Evolutionary conservation across 2,797 vertebrate species (phyloP).

Genomic region (Myiotriccus ornatus): DNA sequence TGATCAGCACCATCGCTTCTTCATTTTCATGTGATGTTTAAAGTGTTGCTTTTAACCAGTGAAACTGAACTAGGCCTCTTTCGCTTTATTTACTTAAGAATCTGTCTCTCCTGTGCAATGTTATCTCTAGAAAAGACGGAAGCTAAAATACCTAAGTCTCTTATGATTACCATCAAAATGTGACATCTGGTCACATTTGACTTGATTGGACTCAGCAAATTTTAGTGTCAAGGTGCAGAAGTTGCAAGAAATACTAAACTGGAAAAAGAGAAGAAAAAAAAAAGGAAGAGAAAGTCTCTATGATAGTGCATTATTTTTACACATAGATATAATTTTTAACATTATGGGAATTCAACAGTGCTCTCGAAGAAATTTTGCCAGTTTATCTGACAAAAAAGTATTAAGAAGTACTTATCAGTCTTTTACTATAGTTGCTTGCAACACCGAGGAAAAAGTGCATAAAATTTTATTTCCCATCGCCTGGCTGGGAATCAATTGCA

Average conservation of each 20-base stretch:
- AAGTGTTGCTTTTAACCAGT: background rate
- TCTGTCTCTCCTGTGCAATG: background rate
- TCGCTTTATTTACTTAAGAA: background rate
- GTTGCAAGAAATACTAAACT: background rate
- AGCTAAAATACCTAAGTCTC: background rate
- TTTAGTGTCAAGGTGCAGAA: background rate
- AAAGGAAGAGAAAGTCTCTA: background rate
- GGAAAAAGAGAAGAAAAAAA: background rate
- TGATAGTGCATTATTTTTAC: background rate
- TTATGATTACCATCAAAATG: background rate
- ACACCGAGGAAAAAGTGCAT: accelerated
- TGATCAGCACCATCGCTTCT: accelerated
- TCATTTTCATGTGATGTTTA: background rate
- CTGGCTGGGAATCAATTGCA: background rate
- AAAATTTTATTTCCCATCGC: background rate
- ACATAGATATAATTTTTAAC: background rate
- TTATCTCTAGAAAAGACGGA: background rate
- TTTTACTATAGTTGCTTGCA: background rate
- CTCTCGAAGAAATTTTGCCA: background rate
- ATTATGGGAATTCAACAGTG: background rate
- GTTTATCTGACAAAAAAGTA: background rate
- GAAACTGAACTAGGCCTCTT: background rate
- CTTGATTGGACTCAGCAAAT: background rate
- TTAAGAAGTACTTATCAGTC: background rate
- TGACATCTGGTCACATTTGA: background rate